Evolutionary conservation across 2,888 invertebrate species (phyloP).

Genomic region (Latrodectus hesperus): DNA sequence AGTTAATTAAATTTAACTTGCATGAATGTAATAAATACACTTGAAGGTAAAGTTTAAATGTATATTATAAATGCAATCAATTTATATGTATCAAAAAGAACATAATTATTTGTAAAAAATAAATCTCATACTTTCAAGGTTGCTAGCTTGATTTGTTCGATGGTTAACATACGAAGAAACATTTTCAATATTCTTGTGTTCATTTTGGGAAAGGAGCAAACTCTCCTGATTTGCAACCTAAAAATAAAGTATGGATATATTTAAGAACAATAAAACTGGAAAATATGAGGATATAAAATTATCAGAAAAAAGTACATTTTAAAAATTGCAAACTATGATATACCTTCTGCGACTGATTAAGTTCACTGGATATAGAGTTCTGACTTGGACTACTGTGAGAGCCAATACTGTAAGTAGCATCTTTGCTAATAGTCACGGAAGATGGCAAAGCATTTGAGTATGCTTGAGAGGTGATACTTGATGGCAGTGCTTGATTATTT

Average conservation of each 20-base stretch:
- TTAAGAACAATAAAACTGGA: neutral
- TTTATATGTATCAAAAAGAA: too few relatives aligned
- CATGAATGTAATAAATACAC: too few relatives aligned
- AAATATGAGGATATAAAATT: neutral
- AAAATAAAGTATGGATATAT: neutral
- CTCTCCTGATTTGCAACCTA: slow-evolving; percentile 67
- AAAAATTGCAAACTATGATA: slow-evolving; percentile 1
- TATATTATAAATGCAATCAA: too few relatives aligned
- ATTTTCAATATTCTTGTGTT: slow-evolving; percentile 65
- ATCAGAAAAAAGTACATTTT: neutral
- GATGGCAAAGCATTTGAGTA: slow-evolving; percentile 65
- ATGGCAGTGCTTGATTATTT: slow-evolving; percentile 58
- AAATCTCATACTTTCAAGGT: slow-evolving; percentile 51
- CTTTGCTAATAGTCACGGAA: slow-evolving; percentile 66
- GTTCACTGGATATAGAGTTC: slow-evolving; percentile 58
- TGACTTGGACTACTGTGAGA: slow-evolving; percentile 61
- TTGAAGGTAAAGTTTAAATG: too few relatives aligned
- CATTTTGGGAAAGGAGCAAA: slow-evolving; percentile 55
- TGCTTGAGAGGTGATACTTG: slow-evolving; percentile 57
- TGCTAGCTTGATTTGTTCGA: slow-evolving; percentile 61
- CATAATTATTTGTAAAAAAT: neutral
- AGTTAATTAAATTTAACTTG: too few relatives aligned
- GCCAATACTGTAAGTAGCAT: slow-evolving; percentile 56
- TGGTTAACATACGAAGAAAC: slow-evolving; percentile 65
- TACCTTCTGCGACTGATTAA: slow-evolving; percentile 68